Percentiles rank a stretch among this genome's conserved stretches.
phyloP scores from a whole-genome alignment of 2,797 vertebrate genomes.

The Antrozous pallidus region DNA sequence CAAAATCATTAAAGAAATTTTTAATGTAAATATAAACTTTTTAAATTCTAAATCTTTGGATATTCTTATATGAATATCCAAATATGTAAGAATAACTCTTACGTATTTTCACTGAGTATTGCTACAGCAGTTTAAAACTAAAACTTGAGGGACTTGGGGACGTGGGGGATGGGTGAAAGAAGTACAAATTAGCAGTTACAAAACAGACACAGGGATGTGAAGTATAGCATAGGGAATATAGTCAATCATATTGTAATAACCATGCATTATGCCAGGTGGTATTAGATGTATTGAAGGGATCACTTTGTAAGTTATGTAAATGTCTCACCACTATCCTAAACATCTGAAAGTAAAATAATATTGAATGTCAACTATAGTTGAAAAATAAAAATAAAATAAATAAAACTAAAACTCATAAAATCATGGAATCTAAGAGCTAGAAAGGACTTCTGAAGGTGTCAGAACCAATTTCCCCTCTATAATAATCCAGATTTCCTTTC shows the following conservation, averaged over 20 bases:
- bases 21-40: constrained; percentile 27
- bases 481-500: not conserved
- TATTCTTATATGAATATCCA: not conserved
- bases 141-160: not conserved
- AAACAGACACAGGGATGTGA: not conserved
- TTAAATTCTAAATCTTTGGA: not conserved
- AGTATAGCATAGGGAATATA: not conserved
- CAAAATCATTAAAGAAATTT: not conserved
- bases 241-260: not conserved
- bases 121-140: constrained; percentile 19
- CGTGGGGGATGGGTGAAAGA: not conserved
- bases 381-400: not conserved
- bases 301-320: not conserved
- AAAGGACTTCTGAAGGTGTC: not conserved
- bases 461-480: not conserved
- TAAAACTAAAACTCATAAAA: constrained; percentile 34
- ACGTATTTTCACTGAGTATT: not conserved
- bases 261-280: not conserved
- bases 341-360: not conserved
- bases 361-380: not conserved
- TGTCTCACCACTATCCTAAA: not conserved
- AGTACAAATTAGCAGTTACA: not conserved
- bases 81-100: too few species aligned
- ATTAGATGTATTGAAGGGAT: not conserved
- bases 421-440: not conserved